Conservation (phyloP, 2,797 vertebrate species). For the Stomatorhinus walkeri region DNA sequence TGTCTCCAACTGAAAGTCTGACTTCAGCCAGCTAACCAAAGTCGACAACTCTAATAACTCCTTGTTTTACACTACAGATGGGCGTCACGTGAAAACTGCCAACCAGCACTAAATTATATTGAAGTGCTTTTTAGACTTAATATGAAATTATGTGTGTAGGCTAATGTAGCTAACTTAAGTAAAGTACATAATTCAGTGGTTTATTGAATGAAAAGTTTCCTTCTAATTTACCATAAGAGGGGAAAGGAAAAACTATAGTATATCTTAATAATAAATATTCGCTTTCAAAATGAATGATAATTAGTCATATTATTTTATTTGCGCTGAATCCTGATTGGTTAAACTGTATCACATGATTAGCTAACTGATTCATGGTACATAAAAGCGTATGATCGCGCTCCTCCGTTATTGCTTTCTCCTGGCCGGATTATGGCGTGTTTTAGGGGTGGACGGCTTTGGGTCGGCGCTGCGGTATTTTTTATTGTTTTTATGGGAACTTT, state of each 20-base stretch:
- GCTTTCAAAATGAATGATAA: neutral
- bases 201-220: neutral
- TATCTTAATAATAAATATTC: neutral
- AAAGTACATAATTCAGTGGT: neutral
- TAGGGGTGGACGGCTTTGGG: neutral
- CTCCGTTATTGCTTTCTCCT: neutral
- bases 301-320: neutral
- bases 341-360: neutral
- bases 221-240: neutral
- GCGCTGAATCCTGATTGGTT: neutral
- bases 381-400: neutral
- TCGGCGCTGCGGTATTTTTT: neutral
- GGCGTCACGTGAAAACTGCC: neutral
- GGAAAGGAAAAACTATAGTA: neutral
- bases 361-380: neutral
- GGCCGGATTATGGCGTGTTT: neutral
- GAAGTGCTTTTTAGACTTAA: neutral
- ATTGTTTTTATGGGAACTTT: neutral
- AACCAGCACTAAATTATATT: neutral
- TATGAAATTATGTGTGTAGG: neutral
- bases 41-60: neutral
- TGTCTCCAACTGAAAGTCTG: neutral
- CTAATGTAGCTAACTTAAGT: neutral
- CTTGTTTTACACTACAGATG: neutral
- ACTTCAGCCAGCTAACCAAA: neutral